Evolutionary conservation across 2,888 invertebrate genomes (phyloP).

Genomic region (Spialia ferax): DNA sequence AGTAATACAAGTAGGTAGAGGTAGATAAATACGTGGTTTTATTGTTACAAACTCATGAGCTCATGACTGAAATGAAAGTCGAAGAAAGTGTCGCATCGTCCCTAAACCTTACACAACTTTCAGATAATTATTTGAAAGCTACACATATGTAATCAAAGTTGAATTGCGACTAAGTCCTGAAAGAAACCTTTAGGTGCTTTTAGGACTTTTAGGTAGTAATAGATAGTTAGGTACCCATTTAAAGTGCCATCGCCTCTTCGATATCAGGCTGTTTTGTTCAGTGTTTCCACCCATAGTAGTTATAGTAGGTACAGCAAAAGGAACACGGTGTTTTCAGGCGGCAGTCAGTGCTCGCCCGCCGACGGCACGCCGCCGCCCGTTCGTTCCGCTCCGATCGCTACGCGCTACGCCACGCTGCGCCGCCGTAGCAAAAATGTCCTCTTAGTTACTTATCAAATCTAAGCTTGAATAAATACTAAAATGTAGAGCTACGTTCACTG

Average conservation of each 20-base stretch:
- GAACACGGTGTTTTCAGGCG: constrained; percentile 50
- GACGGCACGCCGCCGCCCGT: constrained; percentile 51
- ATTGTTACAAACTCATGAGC: no score
- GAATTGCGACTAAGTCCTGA: no score
- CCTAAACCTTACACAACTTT: no score
- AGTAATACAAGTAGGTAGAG: no score
- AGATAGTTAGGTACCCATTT: no score
- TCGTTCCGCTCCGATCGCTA: constrained; percentile 49
- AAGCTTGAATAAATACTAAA: background rate
- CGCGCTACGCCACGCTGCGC: constrained; percentile 64
- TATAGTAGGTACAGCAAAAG: constrained; percentile 4
- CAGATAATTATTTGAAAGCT: no score
- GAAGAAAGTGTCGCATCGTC: no score
- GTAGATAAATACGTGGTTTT: no score
- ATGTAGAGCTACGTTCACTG: background rate
- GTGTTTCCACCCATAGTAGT: constrained; percentile 7
- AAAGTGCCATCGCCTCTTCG: background rate
- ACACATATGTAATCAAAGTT: no score
- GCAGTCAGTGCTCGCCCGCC: constrained; percentile 61
- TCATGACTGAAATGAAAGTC: no score
- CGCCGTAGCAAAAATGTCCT: constrained; percentile 49
- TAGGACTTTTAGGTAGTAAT: no score
- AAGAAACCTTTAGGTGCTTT: no score
- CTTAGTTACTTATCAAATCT: constrained; percentile 7
- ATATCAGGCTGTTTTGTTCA: constrained; percentile 5